phyloP scores from a whole-genome alignment of 1,140 invertebrate genomes.

The Lamellibrachia luymesi region DNA sequence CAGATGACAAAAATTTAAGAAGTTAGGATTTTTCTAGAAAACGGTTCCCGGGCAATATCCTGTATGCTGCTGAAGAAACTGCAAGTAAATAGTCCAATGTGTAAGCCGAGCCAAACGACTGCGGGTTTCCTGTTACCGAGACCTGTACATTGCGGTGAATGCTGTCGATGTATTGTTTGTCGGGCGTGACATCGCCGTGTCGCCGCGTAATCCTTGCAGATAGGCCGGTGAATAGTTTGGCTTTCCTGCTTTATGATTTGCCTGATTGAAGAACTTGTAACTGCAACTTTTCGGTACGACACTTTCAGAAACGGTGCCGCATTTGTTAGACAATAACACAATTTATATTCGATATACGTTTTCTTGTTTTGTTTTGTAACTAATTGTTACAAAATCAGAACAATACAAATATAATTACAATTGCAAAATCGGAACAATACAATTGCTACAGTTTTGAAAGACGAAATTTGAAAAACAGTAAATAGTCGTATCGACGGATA shows the following conservation, averaged over 20 bases:
- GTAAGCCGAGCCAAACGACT: not conserved
- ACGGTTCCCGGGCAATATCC: not conserved
- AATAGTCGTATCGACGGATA: not conserved
- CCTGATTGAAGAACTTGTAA: not conserved
- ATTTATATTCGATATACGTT: not conserved
- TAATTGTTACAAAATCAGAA: not conserved
- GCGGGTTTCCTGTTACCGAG: not conserved
- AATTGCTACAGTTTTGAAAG: not conserved
- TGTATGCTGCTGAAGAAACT: not conserved
- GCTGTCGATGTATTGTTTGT: not conserved
- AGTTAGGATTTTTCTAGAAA: not conserved
- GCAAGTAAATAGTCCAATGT: not conserved
- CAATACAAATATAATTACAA: no score
- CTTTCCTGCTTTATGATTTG: not conserved
- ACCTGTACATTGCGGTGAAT: not conserved
- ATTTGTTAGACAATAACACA: not conserved
- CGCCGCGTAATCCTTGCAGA: not conserved
- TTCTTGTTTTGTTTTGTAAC: not conserved
- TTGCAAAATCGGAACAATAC: not conserved
- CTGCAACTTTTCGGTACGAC: not conserved
- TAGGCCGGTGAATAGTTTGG: not conserved
- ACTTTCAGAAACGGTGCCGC: not conserved
- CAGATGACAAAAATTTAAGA: no score
- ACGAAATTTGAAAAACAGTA: not conserved
- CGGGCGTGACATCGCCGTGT: not conserved